Evolutionary conservation across 2,888 invertebrate genomes (phyloP), one percentile per base, ranked within the genome.

Genomic region (Desoria tigrina): DNA sequence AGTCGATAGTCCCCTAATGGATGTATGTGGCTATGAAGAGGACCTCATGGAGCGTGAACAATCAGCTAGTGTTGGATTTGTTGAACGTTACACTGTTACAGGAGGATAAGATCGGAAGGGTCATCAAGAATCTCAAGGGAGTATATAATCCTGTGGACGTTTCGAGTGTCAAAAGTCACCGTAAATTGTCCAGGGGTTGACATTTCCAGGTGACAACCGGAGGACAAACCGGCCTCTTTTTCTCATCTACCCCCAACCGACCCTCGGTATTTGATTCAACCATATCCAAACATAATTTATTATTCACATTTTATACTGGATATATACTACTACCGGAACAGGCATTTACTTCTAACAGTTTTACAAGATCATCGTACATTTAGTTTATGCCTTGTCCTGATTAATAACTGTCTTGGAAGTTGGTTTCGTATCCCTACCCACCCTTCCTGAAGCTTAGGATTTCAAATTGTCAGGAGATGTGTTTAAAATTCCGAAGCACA

Each of bases 211-310:
- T 65, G 65, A 68, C 68, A 68, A 42, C 61, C 42, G 45, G n/a
- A 45, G 21, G 45, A 45, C 45, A 16, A 21, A 32, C 32, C 32
- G 63, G 66, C 63, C 50, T 57, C 59, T 70, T 42, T 69, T 42
- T 56, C 66, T 64, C 63, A 69, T 61, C 64, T 69, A 66, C 69
- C 69, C 69, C 69, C 66, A 66, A 63, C 69, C 53, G 51, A 51
- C 53, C 61, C 60, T 53, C 58, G 66, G 64, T 66, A 66, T 69
- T 69, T 69, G 65, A 69, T 66, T 69, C 60, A 51, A 26, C 61
- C 42, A 26, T 51, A 26, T 16, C 51, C 51, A 51, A 51, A 51
- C 42, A 26, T 55, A 55, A 62, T 62, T 62, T 55, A 62, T 62
- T 62, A 27, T 55, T 42, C 37, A 53, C 37, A 37, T 53, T 42